A percentile compares a stretch with the other conserved stretches of the same genome.
Evolutionary conservation across 2,797 vertebrate species (phyloP).

Genomic region (Rhincodon typus): DNA sequence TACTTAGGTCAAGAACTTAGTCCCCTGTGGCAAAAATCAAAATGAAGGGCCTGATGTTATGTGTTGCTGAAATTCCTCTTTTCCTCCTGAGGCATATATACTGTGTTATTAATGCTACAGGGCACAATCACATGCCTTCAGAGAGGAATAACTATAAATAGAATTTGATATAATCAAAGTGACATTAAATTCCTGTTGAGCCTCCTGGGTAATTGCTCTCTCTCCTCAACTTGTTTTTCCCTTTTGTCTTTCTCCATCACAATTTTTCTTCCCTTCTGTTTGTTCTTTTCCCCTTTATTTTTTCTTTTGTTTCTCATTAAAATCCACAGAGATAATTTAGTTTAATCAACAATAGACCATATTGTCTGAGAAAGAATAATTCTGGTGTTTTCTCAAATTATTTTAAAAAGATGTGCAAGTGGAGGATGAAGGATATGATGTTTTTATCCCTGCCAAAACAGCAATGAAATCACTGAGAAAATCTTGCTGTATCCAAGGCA

Average conservation of each 20-base stretch:
- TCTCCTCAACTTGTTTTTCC: constrained; percentile 14
- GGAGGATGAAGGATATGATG: background rate
- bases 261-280: background rate
- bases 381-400: too few species aligned
- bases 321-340: background rate
- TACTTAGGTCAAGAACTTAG: background rate
- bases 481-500: background rate
- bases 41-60: constrained; percentile 5
- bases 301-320: background rate
- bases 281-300: background rate
- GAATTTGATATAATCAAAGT: constrained; percentile 28
- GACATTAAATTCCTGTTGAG: constrained; percentile 31
- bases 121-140: constrained; percentile 18
- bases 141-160: constrained; percentile 23
- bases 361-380: background rate
- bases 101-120: constrained; percentile 30
- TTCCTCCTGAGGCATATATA: constrained; percentile 4
- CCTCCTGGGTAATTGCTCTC: constrained; percentile 17
- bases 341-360: background rate
- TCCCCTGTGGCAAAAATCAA: constrained; percentile 1
- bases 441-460: background rate
- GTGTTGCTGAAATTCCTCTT: background rate
- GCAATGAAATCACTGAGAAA: background rate
- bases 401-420: background rate
- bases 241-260: background rate